Evolutionary conservation across 2,888 invertebrate species (phyloP), one percentile per base, ranked within the genome.

Genomic region (Hirtodrosophila duncani): DNA sequence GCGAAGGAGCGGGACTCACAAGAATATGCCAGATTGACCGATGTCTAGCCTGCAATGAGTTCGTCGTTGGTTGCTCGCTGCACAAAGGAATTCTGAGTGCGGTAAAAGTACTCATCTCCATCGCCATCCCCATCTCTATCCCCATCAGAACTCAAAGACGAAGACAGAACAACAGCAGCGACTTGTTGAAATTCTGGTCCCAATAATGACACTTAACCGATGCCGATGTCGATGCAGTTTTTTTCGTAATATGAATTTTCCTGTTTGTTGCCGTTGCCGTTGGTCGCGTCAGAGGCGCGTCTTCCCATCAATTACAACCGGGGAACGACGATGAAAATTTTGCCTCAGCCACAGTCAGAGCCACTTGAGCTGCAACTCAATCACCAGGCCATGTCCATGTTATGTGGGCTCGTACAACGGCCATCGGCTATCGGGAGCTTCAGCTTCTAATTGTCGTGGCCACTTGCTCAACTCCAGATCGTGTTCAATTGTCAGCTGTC

Each of bases 131-230:
- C n/a, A n/a, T n/a, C 45, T 30, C 11, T 46, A 44, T n/a, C 41
- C 38, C 31, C 51, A 58, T 53, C 53, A 41, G 44, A 52, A 65
- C n/a, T n/a, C n/a, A n/a, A n/a, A n/a, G n/a, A n/a, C n/a, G n/a
- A n/a, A n/a, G 62, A 57, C 49, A 55, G 55, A 58, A 33, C 69
- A 58, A 51, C 63, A 27, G 55, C 77, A 51, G 58, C 58, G 58
- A 63, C 74, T 72, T 69, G 78, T 78, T 78, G 67, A 70, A 74
- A 67, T 74, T 78, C 72, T 72, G 72, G 78, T 78, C 72, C 70
- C 72, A 78, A 72, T 72, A 72, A 72, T 72, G 75, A 72, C 72
- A 72, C 78, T 78, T 78, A 78, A 78, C 70, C 78, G 74, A 78
- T 72, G 78, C 78, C 69, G 48, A n/a, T n/a, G n/a, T n/a, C n/a